Conservation (phyloP, 2,797 vertebrate genomes). For the Schizopygopsis malacanthus region DNA sequence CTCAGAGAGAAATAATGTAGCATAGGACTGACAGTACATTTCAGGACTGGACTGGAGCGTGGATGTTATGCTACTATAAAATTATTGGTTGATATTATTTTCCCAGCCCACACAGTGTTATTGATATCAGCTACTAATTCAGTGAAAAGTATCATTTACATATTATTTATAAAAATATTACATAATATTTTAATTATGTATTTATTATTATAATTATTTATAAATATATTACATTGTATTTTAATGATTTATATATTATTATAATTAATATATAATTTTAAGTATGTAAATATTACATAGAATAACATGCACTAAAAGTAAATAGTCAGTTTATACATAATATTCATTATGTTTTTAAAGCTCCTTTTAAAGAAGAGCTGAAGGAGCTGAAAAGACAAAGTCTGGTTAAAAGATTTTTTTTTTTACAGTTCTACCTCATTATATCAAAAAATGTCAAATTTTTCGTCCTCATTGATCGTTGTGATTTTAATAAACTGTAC, state of each 20-base stretch:
- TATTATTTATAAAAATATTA: background rate
- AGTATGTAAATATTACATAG: background rate
- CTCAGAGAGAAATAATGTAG: background rate
- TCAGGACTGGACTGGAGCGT: background rate
- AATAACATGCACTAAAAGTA: background rate
- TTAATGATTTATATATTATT: background rate
- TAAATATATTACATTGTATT: background rate
- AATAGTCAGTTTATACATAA: background rate
- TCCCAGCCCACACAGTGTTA: background rate
- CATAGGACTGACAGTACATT: background rate
- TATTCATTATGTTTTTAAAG: background rate
- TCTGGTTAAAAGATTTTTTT: background rate
- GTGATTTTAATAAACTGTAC: constrained; percentile 48
- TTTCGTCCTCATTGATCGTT: constrained; percentile 27
- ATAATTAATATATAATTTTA: background rate
- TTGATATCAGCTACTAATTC: background rate
- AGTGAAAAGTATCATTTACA: background rate
- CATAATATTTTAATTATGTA: background rate
- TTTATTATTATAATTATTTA: background rate
- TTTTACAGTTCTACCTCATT: constrained; percentile 18
- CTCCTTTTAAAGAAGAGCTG: background rate
- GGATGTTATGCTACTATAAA: background rate
- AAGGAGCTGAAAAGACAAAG: background rate
- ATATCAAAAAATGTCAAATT: constrained; percentile 15
- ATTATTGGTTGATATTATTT: background rate